Base-by-base conservation (phyloP, 2,797 vertebrate genomes). In the Acanthurus lineatus region DNA sequence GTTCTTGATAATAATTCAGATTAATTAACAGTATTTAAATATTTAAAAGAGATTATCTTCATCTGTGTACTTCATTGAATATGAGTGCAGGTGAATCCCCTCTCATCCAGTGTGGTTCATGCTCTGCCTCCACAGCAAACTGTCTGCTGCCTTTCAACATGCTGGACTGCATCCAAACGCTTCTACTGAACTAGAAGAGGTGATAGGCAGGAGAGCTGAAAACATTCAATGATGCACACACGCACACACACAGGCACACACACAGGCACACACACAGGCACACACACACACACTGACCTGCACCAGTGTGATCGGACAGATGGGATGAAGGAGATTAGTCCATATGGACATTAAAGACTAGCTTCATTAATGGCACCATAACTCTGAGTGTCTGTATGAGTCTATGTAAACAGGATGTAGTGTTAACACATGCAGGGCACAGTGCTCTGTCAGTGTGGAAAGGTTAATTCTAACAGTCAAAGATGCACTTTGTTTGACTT, bases 271-370 rank as follows among this genome's bases (percentile, higher is more conserved):
- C 16, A 64, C 42, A 70, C 3, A 20, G 14, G 19, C 25, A 25
- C 25, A 25, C n/a, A 71, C 60, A 67, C 53, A 57, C 56, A 72
- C 17, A 72, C 19, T 57, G 72, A 60, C 74, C 76, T 73, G 79
- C 73, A 76, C 61, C 53, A 66, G 78, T 70, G 69, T 77, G 78
- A 65, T 76, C 65, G 84, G 87, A 93, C 92, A 94, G 91, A 94
- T 93, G 92, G 92, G 86, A 87, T 82, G 83, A 88, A 76, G 75
- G 87, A 83, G 85, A 91, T 90, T 79, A 84, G 79, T 82, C 87
- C 92, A 91, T 93, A 90, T 91, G 90, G 89, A 89, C 82, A 84
- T 83, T 89, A 88, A 89, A 92, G 71, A 85, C 83, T 60, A 80
- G 81, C 79, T 88, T 90, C 79, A 87, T 91, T 94, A 86, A 87